Evolutionary conservation across 2,113 vertebrate species (phyloP), one percentile per base, ranked within the genome.

Genomic region (Apistogramma diplotaenia): DNA sequence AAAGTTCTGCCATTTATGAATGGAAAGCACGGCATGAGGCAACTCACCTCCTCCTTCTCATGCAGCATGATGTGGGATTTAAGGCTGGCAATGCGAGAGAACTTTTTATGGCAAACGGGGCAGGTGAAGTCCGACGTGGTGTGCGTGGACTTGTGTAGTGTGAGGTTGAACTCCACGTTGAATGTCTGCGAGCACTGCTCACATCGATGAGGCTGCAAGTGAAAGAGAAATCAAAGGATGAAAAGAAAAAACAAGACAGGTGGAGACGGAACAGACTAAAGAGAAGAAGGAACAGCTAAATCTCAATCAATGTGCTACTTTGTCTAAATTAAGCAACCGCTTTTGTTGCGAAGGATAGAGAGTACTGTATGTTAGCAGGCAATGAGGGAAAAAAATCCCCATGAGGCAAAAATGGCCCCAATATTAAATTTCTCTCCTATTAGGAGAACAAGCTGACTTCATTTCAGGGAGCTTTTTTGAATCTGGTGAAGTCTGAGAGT

Each of bases 11-110:
- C 16, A n/a, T 6, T 29, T 18, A 23, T 12, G 21, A 2, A 43
- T 5, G 19, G 27, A 74, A 74, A 29, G 7, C 7, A 76, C 23
- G 73, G 37, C 12, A 8, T 11, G 2, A 40, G 12, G 6, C 13
- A 54, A 77, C 90, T 94, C 85, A 99, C 98, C 97, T 99, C 98
- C 89, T 99, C 98, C 89, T 98, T 98, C 84, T 99, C 97, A 46
- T 99, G 98, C 10, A 99, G 95, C 98, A 98, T 99, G 88, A 99
- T 92, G 76, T 99, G 98, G 67, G 98, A 97, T 91, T 99, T 99
- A 93, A 99, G 97, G 91, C 98, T 99, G 89, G 98, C 98, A 75
- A 97, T 97, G 71, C 98, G 95, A 80, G 98, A 98, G 93, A 99
- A 99, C 82, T 93, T 97, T 92, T 99, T 99, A 83, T 97, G 93